phyloP scores from a whole-genome alignment of 2,797 vertebrate species.

The Botia kubotai region DNA sequence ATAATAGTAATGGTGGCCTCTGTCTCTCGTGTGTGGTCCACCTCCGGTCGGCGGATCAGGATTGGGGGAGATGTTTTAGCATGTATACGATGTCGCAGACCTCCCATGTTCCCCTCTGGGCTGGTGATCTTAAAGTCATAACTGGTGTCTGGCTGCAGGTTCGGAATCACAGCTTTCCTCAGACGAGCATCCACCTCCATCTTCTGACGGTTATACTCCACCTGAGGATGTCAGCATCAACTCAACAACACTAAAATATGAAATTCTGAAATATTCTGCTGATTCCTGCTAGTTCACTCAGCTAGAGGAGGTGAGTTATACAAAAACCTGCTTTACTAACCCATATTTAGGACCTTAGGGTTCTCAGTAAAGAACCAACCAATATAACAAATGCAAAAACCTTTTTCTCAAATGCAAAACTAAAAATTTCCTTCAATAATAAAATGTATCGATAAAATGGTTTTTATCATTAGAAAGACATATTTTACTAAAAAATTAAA shows the following conservation, averaged over 20 bases:
- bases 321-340: conserved; percentile 6
- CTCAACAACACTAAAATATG: not conserved
- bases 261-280: no score
- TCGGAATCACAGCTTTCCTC: conserved; percentile 93
- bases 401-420: no score
- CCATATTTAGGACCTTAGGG: not conserved
- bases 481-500: no score
- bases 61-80: conserved; percentile 92
- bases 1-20: conserved; percentile 91
- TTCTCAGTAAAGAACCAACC: no score
- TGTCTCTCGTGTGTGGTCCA: conserved; percentile 86
- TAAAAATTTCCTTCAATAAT: no score
- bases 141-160: conserved; percentile 89
- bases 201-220: conserved; percentile 90
- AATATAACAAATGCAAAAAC: no score
- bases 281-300: no score
- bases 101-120: conserved; percentile 91
- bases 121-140: conserved; percentile 95
- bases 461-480: no score
- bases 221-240: conserved; percentile 71
- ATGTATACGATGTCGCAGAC: conserved; percentile 91
- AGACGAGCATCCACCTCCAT: conserved; percentile 91
- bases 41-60: conserved; percentile 85
- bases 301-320: not conserved
- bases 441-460: no score